Conservation (phyloP, 2,113 vertebrate species). For the Pterocles gutturalis region DNA sequence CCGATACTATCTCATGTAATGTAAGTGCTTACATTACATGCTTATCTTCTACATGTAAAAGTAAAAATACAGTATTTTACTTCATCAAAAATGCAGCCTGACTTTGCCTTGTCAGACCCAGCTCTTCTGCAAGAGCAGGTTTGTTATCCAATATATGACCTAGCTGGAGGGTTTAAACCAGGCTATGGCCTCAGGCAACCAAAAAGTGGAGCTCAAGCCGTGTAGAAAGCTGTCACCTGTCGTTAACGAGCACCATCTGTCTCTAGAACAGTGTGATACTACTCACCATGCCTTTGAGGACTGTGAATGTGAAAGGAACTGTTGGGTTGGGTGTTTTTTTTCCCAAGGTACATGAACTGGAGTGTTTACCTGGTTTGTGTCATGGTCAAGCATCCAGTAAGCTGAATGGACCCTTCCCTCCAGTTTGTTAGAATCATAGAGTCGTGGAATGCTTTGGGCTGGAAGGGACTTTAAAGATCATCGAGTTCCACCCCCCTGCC, state of each 20-base stretch:
- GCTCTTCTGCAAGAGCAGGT: neutral
- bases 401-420: neutral
- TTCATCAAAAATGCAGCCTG: neutral
- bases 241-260: neutral
- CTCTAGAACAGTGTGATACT: neutral
- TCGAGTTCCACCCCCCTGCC: too few species aligned
- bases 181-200: neutral
- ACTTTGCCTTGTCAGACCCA: neutral
- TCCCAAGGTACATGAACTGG: neutral
- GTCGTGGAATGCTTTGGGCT: too few species aligned
- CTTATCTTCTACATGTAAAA: neutral
- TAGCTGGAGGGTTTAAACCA: neutral
- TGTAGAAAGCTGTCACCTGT: neutral
- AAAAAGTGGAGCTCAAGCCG: accelerated
- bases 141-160: neutral
- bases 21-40: neutral
- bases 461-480: too few species aligned
- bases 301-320: neutral
- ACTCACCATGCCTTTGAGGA: neutral
- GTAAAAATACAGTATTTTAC: neutral
- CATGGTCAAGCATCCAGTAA: neutral
- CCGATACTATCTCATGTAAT: accelerated
- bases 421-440: too few species aligned
- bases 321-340: accelerated
- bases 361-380: neutral